phyloP scores from a whole-genome alignment of 1,140 invertebrate genomes.

The Oryzaephilus surinamensis region DNA sequence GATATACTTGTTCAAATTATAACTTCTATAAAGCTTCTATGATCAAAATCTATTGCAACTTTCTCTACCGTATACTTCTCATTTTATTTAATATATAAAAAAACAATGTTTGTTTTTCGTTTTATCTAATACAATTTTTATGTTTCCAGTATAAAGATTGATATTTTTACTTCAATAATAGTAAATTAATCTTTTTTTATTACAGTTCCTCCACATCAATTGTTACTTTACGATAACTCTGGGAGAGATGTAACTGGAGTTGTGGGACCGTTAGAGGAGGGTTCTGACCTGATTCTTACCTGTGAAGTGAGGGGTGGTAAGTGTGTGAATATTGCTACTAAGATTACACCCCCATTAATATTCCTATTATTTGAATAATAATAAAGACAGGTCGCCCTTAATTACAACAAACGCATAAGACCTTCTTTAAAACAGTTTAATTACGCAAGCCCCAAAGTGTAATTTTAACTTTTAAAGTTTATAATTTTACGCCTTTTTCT shows the following conservation, averaged over 20 bases:
- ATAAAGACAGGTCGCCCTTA: conserved; percentile 8
- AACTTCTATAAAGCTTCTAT: no score
- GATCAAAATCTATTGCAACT: no score
- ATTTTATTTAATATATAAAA: conserved; percentile 15
- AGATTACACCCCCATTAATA: no score
- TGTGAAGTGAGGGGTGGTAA: conserved; percentile 87
- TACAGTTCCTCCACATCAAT: conserved; percentile 75
- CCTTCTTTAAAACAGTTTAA: conserved; percentile 10
- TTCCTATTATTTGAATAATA: no score
- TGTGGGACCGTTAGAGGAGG: conserved; percentile 78
- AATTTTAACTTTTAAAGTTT: no score
- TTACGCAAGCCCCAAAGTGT: no score
- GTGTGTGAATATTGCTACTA: conserved; percentile 32
- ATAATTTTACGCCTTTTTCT: no score
- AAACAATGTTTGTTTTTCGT: neutral
- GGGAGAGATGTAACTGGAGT: conserved; percentile 59
- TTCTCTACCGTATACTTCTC: no score
- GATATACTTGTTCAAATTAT: no score
- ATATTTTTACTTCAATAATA: neutral
- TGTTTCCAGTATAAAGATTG: neutral
- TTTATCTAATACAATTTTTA: neutral
- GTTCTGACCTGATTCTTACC: conserved; percentile 65
- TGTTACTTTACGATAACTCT: conserved; percentile 73
- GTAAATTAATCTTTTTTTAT: conserved; percentile 27
- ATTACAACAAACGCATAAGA: conserved; percentile 10